Base-by-base conservation (phyloP, 2,113 vertebrate genomes). In the Austrofundulus limnaeus region DNA sequence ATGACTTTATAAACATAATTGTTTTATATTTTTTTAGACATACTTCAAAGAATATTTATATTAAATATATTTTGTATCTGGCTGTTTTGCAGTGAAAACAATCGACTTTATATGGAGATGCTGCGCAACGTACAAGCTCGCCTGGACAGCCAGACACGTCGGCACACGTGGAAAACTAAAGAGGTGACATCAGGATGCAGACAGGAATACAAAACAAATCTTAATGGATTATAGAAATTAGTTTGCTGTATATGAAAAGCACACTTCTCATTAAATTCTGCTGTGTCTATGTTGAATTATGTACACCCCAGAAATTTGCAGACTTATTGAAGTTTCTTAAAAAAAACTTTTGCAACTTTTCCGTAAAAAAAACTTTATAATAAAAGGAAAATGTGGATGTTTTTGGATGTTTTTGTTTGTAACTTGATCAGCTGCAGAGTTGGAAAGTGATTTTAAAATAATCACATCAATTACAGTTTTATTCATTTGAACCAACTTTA, bases 61-160 rank as follows among this genome's bases (percentile, higher is more conserved):
- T 28, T 11, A 0, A 3, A 5, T 51, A 45, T 50, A 8, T 28
- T 31, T 56, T 45, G 41, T 50, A 2, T 37, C 14, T 41, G 11
- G 42, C 61, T 60, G 15, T 74, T 13, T 69, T 63, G n/a, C 70
- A 90, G 87, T 67, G 88, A 91, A 61, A 91, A 86, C 72, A 84
- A 70, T 78, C 81, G 77, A 25, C 25, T 77, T 43, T 91, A 90
- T 47, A 84, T 86, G 85, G 85, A 92, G 23, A 90, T 89, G 85
- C 72, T 92, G 50, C 81, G 74, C 23, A 81, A 88, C 20, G 56
- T 78, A 13, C 54, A 67, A 42, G 88, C 81, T 72, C 87, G 90
- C 62, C 72, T 91, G 65, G 82, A 92, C 60, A 79, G 74, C 20
- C 85, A 86, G 5, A 84, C 66, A 0, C 73, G 68, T 2, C 11